Evolutionary conservation across 2,797 vertebrate genomes (phyloP).

Genomic region (Crocodylus rhombifer): DNA sequence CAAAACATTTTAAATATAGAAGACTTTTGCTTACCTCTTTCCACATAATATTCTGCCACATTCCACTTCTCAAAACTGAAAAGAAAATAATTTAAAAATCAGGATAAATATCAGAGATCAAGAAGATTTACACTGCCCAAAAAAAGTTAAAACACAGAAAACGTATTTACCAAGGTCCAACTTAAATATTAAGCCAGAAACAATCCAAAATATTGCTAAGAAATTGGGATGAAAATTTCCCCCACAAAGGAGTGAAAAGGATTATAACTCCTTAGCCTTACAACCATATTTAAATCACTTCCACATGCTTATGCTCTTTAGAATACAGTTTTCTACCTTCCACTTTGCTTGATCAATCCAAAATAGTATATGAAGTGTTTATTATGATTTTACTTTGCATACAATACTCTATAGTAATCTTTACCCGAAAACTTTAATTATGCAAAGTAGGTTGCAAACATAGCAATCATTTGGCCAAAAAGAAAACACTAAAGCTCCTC

Average conservation of each 20-base stretch:
- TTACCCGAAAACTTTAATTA: no score
- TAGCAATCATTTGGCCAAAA: no score
- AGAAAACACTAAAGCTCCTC: no score
- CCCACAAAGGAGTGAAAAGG: background rate
- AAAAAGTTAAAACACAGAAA: background rate
- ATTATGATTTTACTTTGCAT: no score
- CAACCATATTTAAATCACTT: background rate
- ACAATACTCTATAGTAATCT: no score
- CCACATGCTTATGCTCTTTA: no score
- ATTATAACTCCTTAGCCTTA: background rate
- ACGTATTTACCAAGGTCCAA: background rate
- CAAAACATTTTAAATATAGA: background rate
- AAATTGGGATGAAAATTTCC: background rate
- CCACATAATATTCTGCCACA: slow-evolving; percentile 97
- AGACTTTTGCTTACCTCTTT: slow-evolving; percentile 90
- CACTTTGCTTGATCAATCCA: background rate
- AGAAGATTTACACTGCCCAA: background rate
- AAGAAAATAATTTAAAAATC: slow-evolving; percentile 64
- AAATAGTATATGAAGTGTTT: no score
- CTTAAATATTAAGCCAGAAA: background rate
- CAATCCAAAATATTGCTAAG: background rate
- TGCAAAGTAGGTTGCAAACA: no score
- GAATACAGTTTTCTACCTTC: background rate
- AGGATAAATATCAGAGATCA: background rate
- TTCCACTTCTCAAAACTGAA: slow-evolving; percentile 93